Conservation (phyloP, 2,888 invertebrate species). For the Notodonta ziczac region DNA sequence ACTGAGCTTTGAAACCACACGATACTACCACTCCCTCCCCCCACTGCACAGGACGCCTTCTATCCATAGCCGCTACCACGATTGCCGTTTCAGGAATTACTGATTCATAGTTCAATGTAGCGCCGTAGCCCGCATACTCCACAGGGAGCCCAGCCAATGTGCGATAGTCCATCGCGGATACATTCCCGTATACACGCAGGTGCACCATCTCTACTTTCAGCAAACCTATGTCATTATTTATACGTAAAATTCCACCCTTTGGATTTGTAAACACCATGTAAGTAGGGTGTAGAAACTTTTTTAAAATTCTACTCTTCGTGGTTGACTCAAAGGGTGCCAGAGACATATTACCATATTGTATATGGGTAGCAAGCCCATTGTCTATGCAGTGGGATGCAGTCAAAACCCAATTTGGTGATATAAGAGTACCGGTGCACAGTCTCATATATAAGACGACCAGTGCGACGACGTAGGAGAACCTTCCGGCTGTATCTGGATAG, state of each 20-base stretch:
- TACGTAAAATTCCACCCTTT: neutral
- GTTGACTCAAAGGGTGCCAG: neutral
- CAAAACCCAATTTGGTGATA: neutral
- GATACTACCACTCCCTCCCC: neutral
- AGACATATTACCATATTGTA: constrained; percentile 1
- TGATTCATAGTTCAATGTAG: neutral
- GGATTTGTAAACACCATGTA: too few relatives aligned
- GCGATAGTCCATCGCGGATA: constrained; percentile 3
- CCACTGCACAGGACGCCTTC: neutral
- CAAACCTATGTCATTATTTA: constrained; percentile 4
- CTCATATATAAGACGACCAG: neutral
- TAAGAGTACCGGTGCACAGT: neutral
- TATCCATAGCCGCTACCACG: neutral
- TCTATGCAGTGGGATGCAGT: neutral
- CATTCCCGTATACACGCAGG: neutral
- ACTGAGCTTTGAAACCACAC: neutral
- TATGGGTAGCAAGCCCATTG: neutral
- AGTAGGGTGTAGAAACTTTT: neutral
- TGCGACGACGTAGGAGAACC: neutral
- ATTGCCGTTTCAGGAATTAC: neutral
- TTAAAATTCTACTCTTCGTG: neutral
- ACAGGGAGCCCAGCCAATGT: neutral
- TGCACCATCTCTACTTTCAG: neutral
- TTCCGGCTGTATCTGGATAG: neutral
- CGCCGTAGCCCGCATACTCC: constrained; percentile 3